Base-by-base conservation (phyloP, 1,140 invertebrate species). In the Drosophila repletoides region DNA sequence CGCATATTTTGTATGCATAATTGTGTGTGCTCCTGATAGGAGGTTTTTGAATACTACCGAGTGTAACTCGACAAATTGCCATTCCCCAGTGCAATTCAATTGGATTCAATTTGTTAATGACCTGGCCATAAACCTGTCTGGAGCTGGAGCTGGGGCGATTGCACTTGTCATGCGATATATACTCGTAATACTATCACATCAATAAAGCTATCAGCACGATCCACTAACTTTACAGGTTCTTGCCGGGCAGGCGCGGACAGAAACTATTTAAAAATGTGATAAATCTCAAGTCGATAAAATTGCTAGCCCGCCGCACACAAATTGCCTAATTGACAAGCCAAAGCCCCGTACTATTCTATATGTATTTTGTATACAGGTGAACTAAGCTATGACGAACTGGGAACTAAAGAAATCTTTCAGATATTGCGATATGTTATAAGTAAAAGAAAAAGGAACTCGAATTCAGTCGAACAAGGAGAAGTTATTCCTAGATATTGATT, bases 221-320 rank as follows among this genome's bases (percentile, higher is more conserved):
- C 43, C 43, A 64, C 28, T 66, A 43, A 34, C 69, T 55, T 45
- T 53, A 49, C 52, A 59, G 31, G 15, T 55, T 38, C 26, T 29
- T 40, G 26, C 34, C 53, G 28, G n/a, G n/a, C n/a, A 38, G 51
- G 46, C 49, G 48, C 29, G 29, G 19, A 53, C 40, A 40, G 71
- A 69, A 76, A 65, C 43, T 64, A 79, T 79, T 84, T 65, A 65
- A 75, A 80, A 87, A 69, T 66, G 52, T 73, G 33, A 84, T 84
- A 80, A 84, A 84, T 84, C 72, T 80, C 60, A 3, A 38, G 41
- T 66, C 75, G 63, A 84, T 80, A 40, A 80, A 80, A 80, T 61
- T 72, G 67, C 51, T 21, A 4, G 31, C 14, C 52, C 17, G 10
- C 9, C 33, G 31, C 51, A 59, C 67, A 49, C 51, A 59, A 65